phyloP scores from a whole-genome alignment of 2,797 vertebrate genomes.

The Carapus acus region DNA sequence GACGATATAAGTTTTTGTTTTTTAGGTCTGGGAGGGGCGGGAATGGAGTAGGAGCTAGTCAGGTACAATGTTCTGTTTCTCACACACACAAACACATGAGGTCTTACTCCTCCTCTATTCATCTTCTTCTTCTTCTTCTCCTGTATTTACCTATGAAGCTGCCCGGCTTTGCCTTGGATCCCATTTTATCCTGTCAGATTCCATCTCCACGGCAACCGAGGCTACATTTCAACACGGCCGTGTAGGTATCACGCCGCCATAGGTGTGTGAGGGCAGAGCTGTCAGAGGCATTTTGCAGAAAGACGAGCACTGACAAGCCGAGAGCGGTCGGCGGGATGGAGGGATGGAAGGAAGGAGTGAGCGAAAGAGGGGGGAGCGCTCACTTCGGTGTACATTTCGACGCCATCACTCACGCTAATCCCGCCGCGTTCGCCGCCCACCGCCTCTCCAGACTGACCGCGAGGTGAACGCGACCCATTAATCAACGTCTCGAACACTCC shows the following conservation, averaged over 20 bases:
- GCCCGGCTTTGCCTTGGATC: constrained; percentile 4
- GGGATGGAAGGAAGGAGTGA: no score
- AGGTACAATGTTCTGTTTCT: constrained; percentile 11
- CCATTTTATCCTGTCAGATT: constrained; percentile 10
- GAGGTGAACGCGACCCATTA: constrained; percentile 11
- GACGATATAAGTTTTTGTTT: no score
- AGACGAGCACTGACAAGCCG: constrained; percentile 11
- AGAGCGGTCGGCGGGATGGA: constrained; percentile 1
- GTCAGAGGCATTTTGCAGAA: constrained; percentile 14
- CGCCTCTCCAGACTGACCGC: constrained; percentile 4
- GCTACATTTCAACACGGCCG: constrained; percentile 22
- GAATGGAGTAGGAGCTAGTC: constrained; percentile 24
- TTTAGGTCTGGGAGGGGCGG: no score
- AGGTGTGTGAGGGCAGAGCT: constrained; percentile 7
- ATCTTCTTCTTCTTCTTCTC: background rate
- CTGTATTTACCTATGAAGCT: background rate
- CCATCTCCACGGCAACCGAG: constrained; percentile 4
- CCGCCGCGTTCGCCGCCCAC: constrained; percentile 3
- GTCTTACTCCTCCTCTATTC: constrained; percentile 1
- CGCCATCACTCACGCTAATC: constrained; percentile 11
- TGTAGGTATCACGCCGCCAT: constrained; percentile 8
- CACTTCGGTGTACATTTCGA: constrained; percentile 12
- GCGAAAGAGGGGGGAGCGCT: constrained; percentile 7
- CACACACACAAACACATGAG: constrained; percentile 15
- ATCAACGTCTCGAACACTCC: constrained; percentile 15